Conservation (phyloP, 2,888 invertebrate species). For the Opisthograptis luteolata region DNA sequence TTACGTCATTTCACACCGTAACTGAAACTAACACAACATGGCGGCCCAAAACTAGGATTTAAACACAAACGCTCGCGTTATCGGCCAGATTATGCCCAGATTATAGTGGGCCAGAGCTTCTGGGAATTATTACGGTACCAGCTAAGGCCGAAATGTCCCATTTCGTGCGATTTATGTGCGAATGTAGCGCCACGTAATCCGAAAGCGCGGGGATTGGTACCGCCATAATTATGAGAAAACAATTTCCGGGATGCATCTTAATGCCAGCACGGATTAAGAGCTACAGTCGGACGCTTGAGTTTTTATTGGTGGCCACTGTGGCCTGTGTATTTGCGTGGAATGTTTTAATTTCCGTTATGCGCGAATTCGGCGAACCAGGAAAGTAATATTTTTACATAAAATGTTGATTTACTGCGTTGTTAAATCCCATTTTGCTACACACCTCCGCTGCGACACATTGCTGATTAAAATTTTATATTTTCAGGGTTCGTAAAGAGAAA, state of each 20-base stretch:
- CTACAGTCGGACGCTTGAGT: conserved; percentile 52
- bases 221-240: conserved; percentile 83
- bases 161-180: conserved; percentile 80
- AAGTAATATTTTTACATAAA: conserved; percentile 33
- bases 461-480: conserved; percentile 3
- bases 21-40: conserved; percentile 72
- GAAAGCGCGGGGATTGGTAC: conserved; percentile 59
- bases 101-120: conserved; percentile 76
- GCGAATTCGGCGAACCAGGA: conserved; percentile 26
- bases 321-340: conserved; percentile 36
- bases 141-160: conserved; percentile 81
- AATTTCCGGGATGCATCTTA: conserved; percentile 81
- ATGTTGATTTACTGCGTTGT: conserved; percentile 25
- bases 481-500: background rate
- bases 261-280: conserved; percentile 71
- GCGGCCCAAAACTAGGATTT: conserved; percentile 69
- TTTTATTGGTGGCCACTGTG: conserved; percentile 44
- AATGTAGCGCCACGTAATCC: conserved; percentile 79
- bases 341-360: conserved; percentile 37
- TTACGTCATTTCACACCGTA: conserved; percentile 55
- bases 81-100: conserved; percentile 82
- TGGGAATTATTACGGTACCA: conserved; percentile 79
- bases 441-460: conserved; percentile 2
- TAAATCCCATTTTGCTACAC: conserved; percentile 1
- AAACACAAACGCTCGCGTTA: conserved; percentile 78